Evolutionary conservation across 2,888 invertebrate species (phyloP), one percentile per base, ranked within the genome.

Genomic region (Galerucella calmariensis): DNA sequence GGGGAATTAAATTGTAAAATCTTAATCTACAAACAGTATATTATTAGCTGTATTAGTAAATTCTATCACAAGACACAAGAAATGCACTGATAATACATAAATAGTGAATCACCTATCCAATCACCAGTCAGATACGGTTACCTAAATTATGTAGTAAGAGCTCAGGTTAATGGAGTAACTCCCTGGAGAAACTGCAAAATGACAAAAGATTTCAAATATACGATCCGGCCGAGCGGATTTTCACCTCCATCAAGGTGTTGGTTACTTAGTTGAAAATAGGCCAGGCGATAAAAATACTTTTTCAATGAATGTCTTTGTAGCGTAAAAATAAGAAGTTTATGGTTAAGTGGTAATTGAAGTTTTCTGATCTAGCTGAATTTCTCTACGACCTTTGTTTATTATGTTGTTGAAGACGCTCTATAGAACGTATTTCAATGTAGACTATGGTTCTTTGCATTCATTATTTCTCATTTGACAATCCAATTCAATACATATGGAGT

Each of bases 131-230:
- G 46, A 58, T 72, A 59, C 66, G 41, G 44, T 72, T 66, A 72
- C 66, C 48, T 66, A 66, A 72, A 72, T 72, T 72, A 72, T 59
- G 66, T 67, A 67, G 59, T 59, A 14, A 24, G 66, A 66, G 72
- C 59, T 72, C 66, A 72, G 72, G 72, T 72, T 72, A 72, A 72
- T 72, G 72, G 72, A 72, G 72, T 66, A 72, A 66, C 72, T 72
- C 72, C 48, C 72, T 12, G 10, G 59, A 59, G 66, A 66, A 59
- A 46, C 62, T 56, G 41, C 69, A 63, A 73, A 58, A 69, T 73
- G 66, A 72, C 72, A 72, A 72, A 72, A 67, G 72, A 66, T 66
- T 72, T 72, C 72, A 59, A 72, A 67, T 72, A 72, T 72, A 72
- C 72, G 72, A 59, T 72, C 68, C 46, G 56, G 62, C 67, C 62